A percentile compares a stretch with the other conserved stretches of the same genome.
Conservation (phyloP, 2,888 invertebrate species). For the Drosophila pseudotalamancana region DNA sequence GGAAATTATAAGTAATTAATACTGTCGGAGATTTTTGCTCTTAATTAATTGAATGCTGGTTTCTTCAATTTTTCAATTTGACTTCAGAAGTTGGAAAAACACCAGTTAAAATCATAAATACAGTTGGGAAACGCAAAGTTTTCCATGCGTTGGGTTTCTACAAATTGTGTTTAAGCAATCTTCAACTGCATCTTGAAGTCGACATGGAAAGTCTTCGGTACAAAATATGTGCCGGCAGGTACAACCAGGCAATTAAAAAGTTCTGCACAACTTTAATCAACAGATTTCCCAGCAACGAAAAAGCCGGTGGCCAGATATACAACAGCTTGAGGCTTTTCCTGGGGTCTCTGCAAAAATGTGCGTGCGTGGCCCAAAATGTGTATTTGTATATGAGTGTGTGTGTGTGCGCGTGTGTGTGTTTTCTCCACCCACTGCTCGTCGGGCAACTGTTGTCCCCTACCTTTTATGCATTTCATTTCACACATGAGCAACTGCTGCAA, state of each 20-base stretch:
- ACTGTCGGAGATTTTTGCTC: too few relatives aligned
- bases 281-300: constrained; percentile 63
- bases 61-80: not conserved
- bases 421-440: not conserved
- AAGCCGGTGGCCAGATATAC: not conserved
- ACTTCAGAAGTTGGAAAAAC: not conserved
- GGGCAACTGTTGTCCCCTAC: constrained; percentile 24
- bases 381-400: not conserved
- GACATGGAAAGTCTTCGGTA: constrained; percentile 18
- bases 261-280: constrained; percentile 74
- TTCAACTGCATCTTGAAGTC: constrained; percentile 27
- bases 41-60: not conserved
- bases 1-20: not conserved
- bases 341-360: constrained; percentile 41
- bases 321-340: constrained; percentile 4
- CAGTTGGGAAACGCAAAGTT: not conserved
- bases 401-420: too few relatives aligned
- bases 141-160: not conserved
- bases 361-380: constrained; percentile 57
- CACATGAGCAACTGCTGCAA: constrained; percentile 61
- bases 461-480: constrained; percentile 64
- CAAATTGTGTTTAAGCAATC: constrained; percentile 14
- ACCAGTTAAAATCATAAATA: constrained; percentile 6
- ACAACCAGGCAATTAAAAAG: constrained; percentile 68
- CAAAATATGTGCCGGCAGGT: constrained; percentile 4